Evolutionary conservation across 92 coral and sea anemone genomes (phyloP).

Genomic region (Epizoanthus stellaris): DNA sequence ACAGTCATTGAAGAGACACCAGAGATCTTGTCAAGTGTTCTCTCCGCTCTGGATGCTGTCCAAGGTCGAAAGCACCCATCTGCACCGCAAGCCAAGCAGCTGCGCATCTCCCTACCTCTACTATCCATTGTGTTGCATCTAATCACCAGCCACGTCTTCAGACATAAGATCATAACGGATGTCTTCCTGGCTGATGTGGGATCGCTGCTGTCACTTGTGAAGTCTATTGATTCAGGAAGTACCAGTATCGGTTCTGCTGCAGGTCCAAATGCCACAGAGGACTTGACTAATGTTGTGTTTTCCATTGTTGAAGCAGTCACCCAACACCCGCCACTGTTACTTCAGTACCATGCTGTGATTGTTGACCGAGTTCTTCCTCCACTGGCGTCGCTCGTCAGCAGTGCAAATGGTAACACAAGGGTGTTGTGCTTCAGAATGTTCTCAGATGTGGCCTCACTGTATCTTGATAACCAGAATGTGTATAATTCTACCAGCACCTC

Average conservation of each 20-base stretch:
- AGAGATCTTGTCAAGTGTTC: conserved; percentile 72
- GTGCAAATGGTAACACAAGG: conserved; percentile 88
- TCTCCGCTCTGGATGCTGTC: conserved; percentile 83
- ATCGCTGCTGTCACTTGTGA: conserved; percentile 75
- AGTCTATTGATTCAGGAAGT: conserved; percentile 85
- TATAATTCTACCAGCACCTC: conserved; percentile 63
- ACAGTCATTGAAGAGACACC: conserved; percentile 74
- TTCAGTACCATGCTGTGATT: conserved; percentile 75
- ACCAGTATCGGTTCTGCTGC: conserved; percentile 96
- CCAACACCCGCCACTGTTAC: conserved; percentile 93
- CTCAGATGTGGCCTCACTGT: conserved; percentile 94
- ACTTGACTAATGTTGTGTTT: conserved; percentile 83
- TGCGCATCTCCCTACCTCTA: conserved; percentile 84
- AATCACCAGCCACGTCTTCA: conserved; percentile 89
- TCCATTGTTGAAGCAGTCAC: conserved; percentile 95
- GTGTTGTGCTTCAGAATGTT: conserved; percentile 94
- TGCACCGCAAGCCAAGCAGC: conserved; percentile 93
- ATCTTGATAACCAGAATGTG: conserved; percentile 85
- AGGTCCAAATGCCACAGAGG: conserved; percentile 84
- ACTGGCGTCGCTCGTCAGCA: conserved; percentile 82
- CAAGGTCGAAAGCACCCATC: conserved; percentile 96
- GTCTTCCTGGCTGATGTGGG: conserved; percentile 75
- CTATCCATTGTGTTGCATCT: conserved; percentile 90
- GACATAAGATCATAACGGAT: conserved; percentile 71
- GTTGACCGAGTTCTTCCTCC: conserved; percentile 82